Base-by-base conservation (phyloP, 2,888 invertebrate genomes). In the Papilio elwesi region DNA sequence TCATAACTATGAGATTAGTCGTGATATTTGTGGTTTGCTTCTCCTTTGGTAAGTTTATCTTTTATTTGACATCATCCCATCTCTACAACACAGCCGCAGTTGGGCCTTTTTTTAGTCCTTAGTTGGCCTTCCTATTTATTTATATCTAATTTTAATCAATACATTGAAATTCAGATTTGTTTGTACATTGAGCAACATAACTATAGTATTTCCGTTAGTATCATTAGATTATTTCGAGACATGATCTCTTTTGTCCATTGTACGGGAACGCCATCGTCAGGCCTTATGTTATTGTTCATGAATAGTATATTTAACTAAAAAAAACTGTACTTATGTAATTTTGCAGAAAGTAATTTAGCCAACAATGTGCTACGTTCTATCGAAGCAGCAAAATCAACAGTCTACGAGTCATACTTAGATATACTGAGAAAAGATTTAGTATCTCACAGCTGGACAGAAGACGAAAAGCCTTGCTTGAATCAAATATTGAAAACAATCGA, bases 401-500 rank as follows among this genome's bases (percentile, higher is more conserved):
- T 13, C 0, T 51, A 51, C n/a, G 51, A 51, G n/a, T 62, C 53
- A 0, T 16, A 81, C 10, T 51, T 66, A 7, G 71, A 71, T 48
- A 57, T 51, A n/a, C 6, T 71, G 12, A 71, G 49, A 6, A 48
- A 66, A 51, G 49, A 57, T 3, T 38, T 71, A 12, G 8, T 15
- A 13, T 43, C 43, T 4, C 49, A 38, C 43, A 66, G 15, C 9
- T 71, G 71, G 71, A 13, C 15, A 9, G 51, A 49, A 16, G 71
- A 71, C 16, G 71, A 78, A 55, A 26, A 55, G 51, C 36, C 57
- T 9, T 78, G 78, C 36, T 63, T 76, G 26, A 43, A 71, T 12
- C 68, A 71, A 47, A 72, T 76, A 52, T 48, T 75, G n/a, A 69
- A 72, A 66, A 62, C 76, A 36, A 47, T 77, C 51, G 66, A 63